Conservation (phyloP, 2,797 vertebrate species). For the Manis pentadactyla region DNA sequence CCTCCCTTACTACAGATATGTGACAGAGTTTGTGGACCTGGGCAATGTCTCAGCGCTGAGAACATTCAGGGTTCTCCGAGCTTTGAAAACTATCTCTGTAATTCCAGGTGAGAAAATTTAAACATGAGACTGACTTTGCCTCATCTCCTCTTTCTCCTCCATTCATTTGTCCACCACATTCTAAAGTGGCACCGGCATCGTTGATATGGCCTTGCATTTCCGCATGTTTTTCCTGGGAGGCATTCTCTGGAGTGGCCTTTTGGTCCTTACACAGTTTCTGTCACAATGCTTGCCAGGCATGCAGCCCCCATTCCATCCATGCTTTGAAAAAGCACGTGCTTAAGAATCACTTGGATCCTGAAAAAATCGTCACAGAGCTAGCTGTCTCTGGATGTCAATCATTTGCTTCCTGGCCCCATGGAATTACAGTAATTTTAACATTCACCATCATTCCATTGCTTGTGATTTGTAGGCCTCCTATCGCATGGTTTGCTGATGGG, state of each 20-base stretch:
- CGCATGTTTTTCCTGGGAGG: slow-evolving; percentile 78
- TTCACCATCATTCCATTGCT: slow-evolving; percentile 70
- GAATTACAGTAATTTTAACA: slow-evolving; percentile 77
- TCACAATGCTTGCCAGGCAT: slow-evolving; percentile 68
- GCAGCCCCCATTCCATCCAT: slow-evolving; percentile 64
- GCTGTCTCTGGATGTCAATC: slow-evolving; percentile 48
- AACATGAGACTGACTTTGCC: slow-evolving; percentile 89
- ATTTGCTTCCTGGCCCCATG: slow-evolving; percentile 72
- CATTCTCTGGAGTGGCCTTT: slow-evolving; percentile 56
- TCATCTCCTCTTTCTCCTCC: slow-evolving; percentile 87
- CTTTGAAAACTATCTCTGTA: slow-evolving; percentile 99
- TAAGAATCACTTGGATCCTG: slow-evolving; percentile 26
- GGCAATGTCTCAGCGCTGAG: slow-evolving; percentile 99
- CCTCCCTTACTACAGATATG: slow-evolving; percentile 99
- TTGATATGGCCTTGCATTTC: slow-evolving; percentile 95
- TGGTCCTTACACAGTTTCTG: neutral
- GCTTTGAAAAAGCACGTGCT: slow-evolving; percentile 70
- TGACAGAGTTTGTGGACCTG: slow-evolving; percentile 99
- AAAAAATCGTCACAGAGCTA: slow-evolving; percentile 1
- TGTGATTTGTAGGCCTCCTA: slow-evolving; percentile 66
- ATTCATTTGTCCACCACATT: slow-evolving; percentile 82
- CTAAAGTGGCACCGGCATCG: slow-evolving; percentile 89
- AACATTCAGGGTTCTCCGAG: slow-evolving; percentile 99
- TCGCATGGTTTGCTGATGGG: slow-evolving; percentile 74
- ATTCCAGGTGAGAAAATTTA: slow-evolving; percentile 99